Conservation (phyloP, 2,113 vertebrate genomes). For the Menidia beryllina region DNA sequence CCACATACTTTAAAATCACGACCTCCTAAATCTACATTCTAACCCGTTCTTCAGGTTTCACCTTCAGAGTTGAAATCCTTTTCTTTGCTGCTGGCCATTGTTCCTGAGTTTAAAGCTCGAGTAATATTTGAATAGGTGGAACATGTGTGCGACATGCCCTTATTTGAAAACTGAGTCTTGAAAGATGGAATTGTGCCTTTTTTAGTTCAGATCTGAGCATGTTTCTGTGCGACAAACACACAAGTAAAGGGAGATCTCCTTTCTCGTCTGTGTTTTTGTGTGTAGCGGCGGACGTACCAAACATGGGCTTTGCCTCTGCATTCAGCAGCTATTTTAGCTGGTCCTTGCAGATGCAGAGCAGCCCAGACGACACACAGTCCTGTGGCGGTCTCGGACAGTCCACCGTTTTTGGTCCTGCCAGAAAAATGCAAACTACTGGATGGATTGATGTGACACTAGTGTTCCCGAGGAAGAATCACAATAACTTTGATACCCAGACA, state of each 20-base stretch:
- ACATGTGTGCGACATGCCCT: neutral
- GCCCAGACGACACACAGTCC: too few species aligned
- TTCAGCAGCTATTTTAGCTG: slow-evolving; percentile 34
- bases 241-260: slow-evolving; percentile 51
- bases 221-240: slow-evolving; percentile 10
- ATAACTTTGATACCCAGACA: neutral
- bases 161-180: neutral
- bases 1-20: too few species aligned
- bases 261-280: slow-evolving; percentile 7
- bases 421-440: neutral
- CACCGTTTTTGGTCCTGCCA: neutral
- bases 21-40: neutral
- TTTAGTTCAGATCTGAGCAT: neutral
- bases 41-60: neutral
- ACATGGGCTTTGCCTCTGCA: slow-evolving; percentile 58
- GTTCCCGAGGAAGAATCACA: neutral
- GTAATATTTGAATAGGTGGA: slow-evolving; percentile 2
- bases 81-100: neutral
- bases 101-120: neutral
- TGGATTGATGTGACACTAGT: neutral
- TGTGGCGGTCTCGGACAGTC: neutral
- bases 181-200: neutral
- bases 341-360: slow-evolving; percentile 8
- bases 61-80: neutral
- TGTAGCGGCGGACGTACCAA: slow-evolving; percentile 60